These are phyloP conservation scores for Trypoxylon attenuatum DNA, from an alignment of 2,888 invertebrate genomes.

Conservation along the genomic window DNA sequence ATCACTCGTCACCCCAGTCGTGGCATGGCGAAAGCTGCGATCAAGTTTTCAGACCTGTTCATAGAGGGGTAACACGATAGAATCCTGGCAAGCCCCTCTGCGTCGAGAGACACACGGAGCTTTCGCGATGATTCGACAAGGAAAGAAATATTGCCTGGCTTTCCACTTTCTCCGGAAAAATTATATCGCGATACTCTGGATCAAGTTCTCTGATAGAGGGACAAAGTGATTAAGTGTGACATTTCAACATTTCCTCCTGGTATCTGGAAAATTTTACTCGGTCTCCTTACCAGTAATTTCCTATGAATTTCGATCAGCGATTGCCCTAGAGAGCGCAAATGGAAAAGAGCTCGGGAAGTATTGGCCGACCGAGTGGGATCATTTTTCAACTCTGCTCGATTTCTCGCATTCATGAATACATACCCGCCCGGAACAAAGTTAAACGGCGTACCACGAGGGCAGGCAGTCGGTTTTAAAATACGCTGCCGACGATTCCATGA, in stretches of 20 bases:
- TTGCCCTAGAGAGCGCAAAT: too few relatives aligned
- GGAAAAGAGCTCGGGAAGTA: too few relatives aligned
- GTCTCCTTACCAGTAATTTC: too few relatives aligned
- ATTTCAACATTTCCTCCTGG: not conserved
- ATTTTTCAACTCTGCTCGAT: too few relatives aligned
- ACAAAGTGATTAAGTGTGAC: conserved; percentile 1
- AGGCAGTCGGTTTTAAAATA: too few relatives aligned
- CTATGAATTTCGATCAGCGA: too few relatives aligned
- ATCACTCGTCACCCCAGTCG: conserved; percentile 52
- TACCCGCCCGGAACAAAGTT: too few relatives aligned
- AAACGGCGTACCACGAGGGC: too few relatives aligned
- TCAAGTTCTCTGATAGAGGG: not conserved
- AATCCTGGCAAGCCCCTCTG: conserved; percentile 41
- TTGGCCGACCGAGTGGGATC: too few relatives aligned
- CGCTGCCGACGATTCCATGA: too few relatives aligned
- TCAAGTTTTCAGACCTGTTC: conserved; percentile 48
- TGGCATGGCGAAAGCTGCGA: conserved; percentile 47
- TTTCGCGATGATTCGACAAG: conserved; percentile 16
- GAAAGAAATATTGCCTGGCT: conserved; percentile 14
- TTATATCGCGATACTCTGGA: not conserved
- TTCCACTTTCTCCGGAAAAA: not conserved
- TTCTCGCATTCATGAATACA: too few relatives aligned
- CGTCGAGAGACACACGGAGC: conserved; percentile 10
- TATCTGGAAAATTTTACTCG: too few relatives aligned
- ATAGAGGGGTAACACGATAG: conserved; percentile 38